Evolutionary conservation across 92 coral and sea anemone genomes (phyloP).

Genomic region (Diadumene lineata): DNA sequence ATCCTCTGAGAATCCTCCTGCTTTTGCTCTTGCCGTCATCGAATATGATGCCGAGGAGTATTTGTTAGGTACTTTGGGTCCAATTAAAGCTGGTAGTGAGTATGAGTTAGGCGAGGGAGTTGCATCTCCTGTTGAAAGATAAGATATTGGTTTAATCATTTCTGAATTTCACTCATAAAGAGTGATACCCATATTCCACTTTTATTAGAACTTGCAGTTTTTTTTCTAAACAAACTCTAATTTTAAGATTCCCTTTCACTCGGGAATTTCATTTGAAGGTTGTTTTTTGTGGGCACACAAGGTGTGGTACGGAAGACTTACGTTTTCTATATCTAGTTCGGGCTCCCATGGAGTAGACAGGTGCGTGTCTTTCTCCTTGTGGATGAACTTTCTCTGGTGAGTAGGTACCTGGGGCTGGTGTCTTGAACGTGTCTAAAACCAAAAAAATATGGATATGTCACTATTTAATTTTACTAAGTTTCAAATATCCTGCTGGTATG

Average conservation of each 20-base stretch:
- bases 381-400: slow-evolving; percentile 99
- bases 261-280: too few species aligned
- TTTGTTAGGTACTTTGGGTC: slow-evolving; percentile 82
- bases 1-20: slow-evolving; percentile 97
- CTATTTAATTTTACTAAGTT: too few species aligned
- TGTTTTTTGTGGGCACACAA: too few species aligned
- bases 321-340: slow-evolving; percentile 97
- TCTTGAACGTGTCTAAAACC: slow-evolving; percentile 80
- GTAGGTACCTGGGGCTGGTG: slow-evolving; percentile 98
- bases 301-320: too few species aligned
- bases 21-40: slow-evolving; percentile 88
- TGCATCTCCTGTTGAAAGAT: slow-evolving; percentile 64
- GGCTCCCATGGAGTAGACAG: slow-evolving; percentile 84
- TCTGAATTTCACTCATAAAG: neutral
- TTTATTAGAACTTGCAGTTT: too few species aligned
- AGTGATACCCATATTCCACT: too few species aligned
- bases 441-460: neutral
- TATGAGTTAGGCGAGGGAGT: slow-evolving; percentile 94
- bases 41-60: slow-evolving; percentile 88
- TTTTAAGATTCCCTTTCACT: too few species aligned
- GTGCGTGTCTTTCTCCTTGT: slow-evolving; percentile 97
- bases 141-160: neutral
- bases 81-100: slow-evolving; percentile 73
- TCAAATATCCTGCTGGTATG: too few species aligned
- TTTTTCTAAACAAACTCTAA: too few species aligned